phyloP scores from a whole-genome alignment of 53 echinoderm and acorn worm species.

The Paelopatides confundens region DNA sequence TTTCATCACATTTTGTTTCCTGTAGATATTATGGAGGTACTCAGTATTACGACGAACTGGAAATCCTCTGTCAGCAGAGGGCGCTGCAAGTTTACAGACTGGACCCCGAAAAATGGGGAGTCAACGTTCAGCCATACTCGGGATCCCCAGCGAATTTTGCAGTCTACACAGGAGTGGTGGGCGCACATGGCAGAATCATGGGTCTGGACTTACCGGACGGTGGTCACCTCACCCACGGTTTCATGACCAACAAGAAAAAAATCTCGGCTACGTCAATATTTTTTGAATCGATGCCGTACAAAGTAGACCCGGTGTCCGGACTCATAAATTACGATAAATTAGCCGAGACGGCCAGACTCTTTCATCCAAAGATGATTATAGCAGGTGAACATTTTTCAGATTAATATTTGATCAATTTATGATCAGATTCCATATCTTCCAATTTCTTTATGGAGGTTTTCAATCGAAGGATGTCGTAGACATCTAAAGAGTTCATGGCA shows the following conservation, averaged over 20 bases:
- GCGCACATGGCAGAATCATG: slow-evolving; percentile 97
- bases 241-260: slow-evolving; percentile 95
- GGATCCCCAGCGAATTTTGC: slow-evolving; percentile 99
- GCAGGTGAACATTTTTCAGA: slow-evolving; percentile 74
- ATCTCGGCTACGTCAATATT: slow-evolving; percentile 95
- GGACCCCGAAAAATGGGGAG: slow-evolving; percentile 90
- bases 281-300: slow-evolving; percentile 99
- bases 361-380: slow-evolving; percentile 90
- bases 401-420: neutral
- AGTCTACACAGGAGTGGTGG: slow-evolving; percentile 86
- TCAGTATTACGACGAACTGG: slow-evolving; percentile 82
- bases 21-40: slow-evolving; percentile 94
- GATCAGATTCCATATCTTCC: neutral
- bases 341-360: slow-evolving; percentile 80
- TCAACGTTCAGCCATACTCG: slow-evolving; percentile 97
- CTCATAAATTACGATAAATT: slow-evolving; percentile 86
- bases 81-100: slow-evolving; percentile 80
- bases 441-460: neutral
- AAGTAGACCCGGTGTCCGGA: slow-evolving; percentile 78
- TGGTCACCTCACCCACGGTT: slow-evolving; percentile 96
- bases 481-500: too few relatives aligned
- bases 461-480: neutral
- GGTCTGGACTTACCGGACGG: slow-evolving; percentile 95
- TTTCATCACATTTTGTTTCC: neutral
- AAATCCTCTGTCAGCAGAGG: slow-evolving; percentile 80